Percentiles rank a stretch among this genome's conserved stretches.
These are phyloP conservation scores for Elephas maximus DNA, from an alignment of 2,113 vertebrate species.

Conservation along the genomic window DNA sequence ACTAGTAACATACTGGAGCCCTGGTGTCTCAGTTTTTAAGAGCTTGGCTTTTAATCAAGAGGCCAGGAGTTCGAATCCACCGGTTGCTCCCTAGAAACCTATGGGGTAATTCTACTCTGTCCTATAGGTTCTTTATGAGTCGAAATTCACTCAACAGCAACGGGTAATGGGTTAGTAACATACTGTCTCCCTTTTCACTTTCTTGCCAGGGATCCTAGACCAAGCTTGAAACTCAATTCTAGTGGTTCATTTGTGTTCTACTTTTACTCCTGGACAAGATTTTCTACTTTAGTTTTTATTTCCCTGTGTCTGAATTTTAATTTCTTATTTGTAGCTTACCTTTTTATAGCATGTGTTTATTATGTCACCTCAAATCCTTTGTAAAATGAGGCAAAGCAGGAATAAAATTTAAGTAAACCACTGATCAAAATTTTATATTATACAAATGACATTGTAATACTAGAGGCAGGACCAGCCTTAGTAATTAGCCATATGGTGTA, in stretches of 20 bases:
- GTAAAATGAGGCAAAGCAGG: neutral
- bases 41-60: no score
- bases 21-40: no score
- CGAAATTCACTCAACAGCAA: no score
- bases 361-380: neutral
- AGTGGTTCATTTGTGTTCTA: neutral
- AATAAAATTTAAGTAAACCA: conserved; percentile 46
- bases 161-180: neutral
- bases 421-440: neutral
- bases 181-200: conserved; percentile 41
- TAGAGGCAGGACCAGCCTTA: neutral
- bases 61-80: no score
- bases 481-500: conserved; percentile 4
- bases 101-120: no score
- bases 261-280: neutral
- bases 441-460: neutral
- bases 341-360: conserved; percentile 21
- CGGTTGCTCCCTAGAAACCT: no score
- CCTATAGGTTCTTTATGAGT: no score
- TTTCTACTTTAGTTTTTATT: conserved; percentile 48
- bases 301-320: conserved; percentile 36
- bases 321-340: conserved; percentile 8
- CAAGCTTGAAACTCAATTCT: conserved; percentile 54
- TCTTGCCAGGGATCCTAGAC: neutral
- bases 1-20: neutral